A percentile compares a stretch with the other conserved stretches of the same genome.
Evolutionary conservation across 2,888 invertebrate genomes (phyloP).

Genomic region (Stenoptilia bipunctidactyla): DNA sequence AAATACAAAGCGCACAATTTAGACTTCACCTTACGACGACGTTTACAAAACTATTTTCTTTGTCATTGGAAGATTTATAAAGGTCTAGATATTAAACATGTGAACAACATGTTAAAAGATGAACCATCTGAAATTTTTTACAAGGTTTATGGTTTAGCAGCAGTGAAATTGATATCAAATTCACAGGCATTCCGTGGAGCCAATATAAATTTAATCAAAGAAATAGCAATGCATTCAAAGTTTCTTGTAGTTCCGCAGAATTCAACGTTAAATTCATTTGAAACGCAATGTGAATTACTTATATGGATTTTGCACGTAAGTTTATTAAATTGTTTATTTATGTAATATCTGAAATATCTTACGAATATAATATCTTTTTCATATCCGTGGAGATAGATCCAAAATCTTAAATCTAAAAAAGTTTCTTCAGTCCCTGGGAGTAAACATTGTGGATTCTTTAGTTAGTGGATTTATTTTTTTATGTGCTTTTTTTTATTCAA

Average conservation of each 20-base stretch:
- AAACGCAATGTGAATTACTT: conserved; percentile 29
- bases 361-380: too few species aligned
- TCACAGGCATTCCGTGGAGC: conserved; percentile 32
- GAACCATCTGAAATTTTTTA: conserved; percentile 47
- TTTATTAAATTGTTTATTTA: too few species aligned
- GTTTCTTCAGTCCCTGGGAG: too few species aligned
- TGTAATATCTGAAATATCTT: too few species aligned
- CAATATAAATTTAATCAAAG: conserved; percentile 31
- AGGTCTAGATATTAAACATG: conserved; percentile 29
- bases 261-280: conserved; percentile 32
- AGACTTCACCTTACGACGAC: conserved; percentile 31
- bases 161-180: conserved; percentile 34
- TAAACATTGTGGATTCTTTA: too few species aligned
- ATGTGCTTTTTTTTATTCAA: too few species aligned
- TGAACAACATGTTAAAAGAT: conserved; percentile 19
- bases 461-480: too few species aligned
- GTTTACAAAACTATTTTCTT: conserved; percentile 36
- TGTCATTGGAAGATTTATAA: conserved; percentile 50
- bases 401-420: too few species aligned
- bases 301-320: conserved; percentile 43
- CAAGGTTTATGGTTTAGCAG: conserved; percentile 46
- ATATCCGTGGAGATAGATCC: too few species aligned
- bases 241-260: conserved; percentile 35
- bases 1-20: conserved; percentile 34
- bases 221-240: conserved; percentile 33